Evolutionary conservation across 2,888 invertebrate species (phyloP).

Genomic region (Acronicta leporina): DNA sequence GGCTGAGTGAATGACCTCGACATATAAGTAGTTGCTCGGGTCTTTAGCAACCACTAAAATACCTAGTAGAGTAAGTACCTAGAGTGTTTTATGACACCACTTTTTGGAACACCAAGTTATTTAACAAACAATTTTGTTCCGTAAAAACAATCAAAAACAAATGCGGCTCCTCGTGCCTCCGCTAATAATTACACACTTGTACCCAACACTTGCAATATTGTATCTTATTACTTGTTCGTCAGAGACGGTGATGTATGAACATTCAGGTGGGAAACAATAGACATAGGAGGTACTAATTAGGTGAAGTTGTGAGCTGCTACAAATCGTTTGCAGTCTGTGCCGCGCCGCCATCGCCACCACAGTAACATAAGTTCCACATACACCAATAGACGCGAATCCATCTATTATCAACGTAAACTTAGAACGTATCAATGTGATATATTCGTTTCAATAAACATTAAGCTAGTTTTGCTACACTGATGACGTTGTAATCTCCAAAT

Average conservation of each 20-base stretch:
- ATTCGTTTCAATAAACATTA: too few relatives aligned
- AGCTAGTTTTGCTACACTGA: too few relatives aligned
- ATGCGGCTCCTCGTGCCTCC: constrained; percentile 20
- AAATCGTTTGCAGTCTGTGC: constrained; percentile 18
- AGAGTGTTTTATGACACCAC: constrained; percentile 6
- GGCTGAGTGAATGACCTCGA: too few relatives aligned
- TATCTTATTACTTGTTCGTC: background rate
- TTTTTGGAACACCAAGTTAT: constrained; percentile 22
- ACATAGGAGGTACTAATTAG: constrained; percentile 35
- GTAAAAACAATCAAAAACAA: constrained; percentile 29
- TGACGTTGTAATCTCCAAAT: too few relatives aligned
- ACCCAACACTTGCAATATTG: background rate
- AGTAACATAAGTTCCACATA: background rate
- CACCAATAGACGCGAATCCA: too few relatives aligned
- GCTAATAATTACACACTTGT: constrained; percentile 16
- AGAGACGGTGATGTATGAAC: background rate
- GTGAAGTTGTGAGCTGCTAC: constrained; percentile 29
- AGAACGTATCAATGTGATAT: too few relatives aligned
- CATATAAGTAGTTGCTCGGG: too few relatives aligned
- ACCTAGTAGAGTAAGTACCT: too few relatives aligned
- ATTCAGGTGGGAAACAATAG: constrained; percentile 1
- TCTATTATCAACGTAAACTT: too few relatives aligned
- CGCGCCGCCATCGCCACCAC: background rate
- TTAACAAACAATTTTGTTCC: constrained; percentile 23
- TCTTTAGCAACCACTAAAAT: too few relatives aligned